Evolutionary conservation across 2,797 vertebrate genomes (phyloP).

Genomic region (Sebastiscus tertius): DNA sequence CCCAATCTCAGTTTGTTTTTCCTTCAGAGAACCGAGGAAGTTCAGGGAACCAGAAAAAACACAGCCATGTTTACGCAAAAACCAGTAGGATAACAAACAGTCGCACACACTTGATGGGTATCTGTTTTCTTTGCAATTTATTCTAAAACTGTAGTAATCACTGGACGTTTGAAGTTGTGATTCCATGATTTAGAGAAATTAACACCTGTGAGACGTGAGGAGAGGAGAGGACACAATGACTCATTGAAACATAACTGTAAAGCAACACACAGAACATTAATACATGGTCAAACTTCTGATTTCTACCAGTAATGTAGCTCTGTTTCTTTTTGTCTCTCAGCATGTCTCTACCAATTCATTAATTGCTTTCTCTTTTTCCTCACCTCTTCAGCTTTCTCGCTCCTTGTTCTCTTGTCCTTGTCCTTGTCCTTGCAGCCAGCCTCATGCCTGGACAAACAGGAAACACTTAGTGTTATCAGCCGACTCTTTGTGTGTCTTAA

Average conservation of each 20-base stretch:
- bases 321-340: background rate
- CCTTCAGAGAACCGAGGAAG: constrained; percentile 27
- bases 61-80: constrained; percentile 38
- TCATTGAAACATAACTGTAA: background rate
- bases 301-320: background rate
- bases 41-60: constrained; percentile 41
- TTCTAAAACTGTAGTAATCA: background rate
- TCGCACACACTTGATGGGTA: constrained; percentile 10
- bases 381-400: background rate
- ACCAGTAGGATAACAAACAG: constrained; percentile 32
- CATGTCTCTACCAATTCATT: background rate
- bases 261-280: background rate
- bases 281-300: background rate
- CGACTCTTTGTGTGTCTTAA: constrained; percentile 63
- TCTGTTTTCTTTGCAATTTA: constrained; percentile 39
- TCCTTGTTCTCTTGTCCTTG: constrained; percentile 18
- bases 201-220: background rate
- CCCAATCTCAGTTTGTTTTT: constrained; percentile 57
- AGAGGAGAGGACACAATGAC: background rate
- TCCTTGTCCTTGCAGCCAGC: constrained; percentile 22
- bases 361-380: background rate
- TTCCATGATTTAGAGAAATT: background rate
- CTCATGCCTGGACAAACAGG: constrained; percentile 74
- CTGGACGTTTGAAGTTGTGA: constrained; percentile 11
- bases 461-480: constrained; percentile 79